Evolutionary conservation across 2,888 invertebrate genomes (phyloP).

Genomic region (Formica aserva): DNA sequence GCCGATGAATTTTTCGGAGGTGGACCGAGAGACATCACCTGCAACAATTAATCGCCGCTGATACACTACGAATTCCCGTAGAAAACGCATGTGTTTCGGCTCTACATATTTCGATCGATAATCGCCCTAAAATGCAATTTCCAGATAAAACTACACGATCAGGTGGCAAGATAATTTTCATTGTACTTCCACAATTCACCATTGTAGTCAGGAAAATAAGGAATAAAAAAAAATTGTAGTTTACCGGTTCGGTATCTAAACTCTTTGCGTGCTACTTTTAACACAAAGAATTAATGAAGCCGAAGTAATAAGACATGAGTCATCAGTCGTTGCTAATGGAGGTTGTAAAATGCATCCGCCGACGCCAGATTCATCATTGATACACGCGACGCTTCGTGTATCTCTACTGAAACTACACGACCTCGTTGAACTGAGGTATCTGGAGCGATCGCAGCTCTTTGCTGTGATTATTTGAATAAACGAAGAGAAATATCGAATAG

Average conservation of each 20-base stretch:
- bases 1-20: conserved; percentile 79
- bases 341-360: conserved; percentile 47
- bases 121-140: not conserved
- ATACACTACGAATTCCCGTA: not conserved
- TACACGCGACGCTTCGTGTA: not conserved
- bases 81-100: not conserved
- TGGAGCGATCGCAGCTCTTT: conserved; percentile 21
- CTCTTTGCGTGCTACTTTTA: conserved; percentile 17
- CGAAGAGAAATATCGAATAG: conserved; percentile 15
- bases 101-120: not conserved
- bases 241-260: conserved; percentile 32
- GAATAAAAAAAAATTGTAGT: conserved; percentile 38
- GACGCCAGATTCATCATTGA: conserved; percentile 11
- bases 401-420: conserved; percentile 24
- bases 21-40: conserved; percentile 64
- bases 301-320: conserved; percentile 35
- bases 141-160: conserved; percentile 3
- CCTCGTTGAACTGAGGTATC: conserved; percentile 35
- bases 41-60: conserved; percentile 62
- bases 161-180: conserved; percentile 14
- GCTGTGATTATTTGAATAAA: conserved; percentile 38
- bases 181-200: not conserved
- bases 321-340: conserved; percentile 44
- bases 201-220: conserved; percentile 7
- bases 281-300: conserved; percentile 38